A percentile compares a stretch with the other conserved stretches of the same genome.
phyloP scores from a whole-genome alignment of 2,113 vertebrate genomes.

The Onychostruthus taczanowskii region DNA sequence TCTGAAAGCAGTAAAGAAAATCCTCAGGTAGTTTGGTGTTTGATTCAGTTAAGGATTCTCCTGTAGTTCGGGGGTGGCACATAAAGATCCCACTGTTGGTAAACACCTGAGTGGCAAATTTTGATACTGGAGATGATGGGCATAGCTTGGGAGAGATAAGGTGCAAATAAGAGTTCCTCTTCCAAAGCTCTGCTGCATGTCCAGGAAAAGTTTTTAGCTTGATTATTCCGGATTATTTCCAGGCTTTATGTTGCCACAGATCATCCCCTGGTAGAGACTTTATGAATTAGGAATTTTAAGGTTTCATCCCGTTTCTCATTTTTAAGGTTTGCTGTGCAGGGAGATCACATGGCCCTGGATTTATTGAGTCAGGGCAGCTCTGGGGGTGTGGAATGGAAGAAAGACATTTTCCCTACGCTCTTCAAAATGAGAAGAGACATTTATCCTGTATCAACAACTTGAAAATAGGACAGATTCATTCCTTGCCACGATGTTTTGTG shows the following conservation, averaged over 20 bases:
- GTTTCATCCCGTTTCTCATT: neutral
- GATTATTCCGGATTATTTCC: neutral
- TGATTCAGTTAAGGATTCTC: neutral
- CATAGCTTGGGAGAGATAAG: neutral
- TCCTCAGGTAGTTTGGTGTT: neutral
- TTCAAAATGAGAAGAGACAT: neutral
- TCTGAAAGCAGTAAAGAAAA: neutral
- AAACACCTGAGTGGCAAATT: neutral
- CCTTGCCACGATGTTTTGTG: neutral
- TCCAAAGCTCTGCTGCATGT: neutral
- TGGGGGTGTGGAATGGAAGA: neutral
- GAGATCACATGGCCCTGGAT: neutral
- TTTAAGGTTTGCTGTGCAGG: neutral
- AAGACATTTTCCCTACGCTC: neutral
- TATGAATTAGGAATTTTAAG: neutral
- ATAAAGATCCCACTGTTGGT: neutral
- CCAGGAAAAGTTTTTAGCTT: neutral
- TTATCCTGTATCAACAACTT: neutral
- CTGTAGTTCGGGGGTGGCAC: neutral
- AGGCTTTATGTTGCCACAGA: neutral
- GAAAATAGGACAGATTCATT: neutral
- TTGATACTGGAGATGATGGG: fast-evolving
- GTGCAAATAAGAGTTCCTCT: neutral
- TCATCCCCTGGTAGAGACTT: neutral
- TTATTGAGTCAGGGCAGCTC: neutral